Conservation (phyloP, 1,140 invertebrate genomes). For the Alviniconcha marisindica region DNA sequence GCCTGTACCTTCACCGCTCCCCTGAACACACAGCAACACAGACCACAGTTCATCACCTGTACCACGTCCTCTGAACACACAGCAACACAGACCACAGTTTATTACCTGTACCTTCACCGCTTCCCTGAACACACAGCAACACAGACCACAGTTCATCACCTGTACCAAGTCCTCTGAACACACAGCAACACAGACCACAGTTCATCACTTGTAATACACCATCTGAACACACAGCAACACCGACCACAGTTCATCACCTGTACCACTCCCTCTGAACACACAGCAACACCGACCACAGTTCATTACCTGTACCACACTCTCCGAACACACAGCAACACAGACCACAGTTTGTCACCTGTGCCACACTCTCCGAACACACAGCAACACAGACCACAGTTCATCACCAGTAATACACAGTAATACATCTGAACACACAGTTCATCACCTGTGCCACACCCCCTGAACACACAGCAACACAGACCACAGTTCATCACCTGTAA, state of each 20-base stretch:
- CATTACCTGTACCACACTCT: background rate
- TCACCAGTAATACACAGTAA: background rate
- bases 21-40: background rate
- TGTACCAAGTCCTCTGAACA: background rate
- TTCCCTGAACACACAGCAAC: background rate
- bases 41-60: background rate
- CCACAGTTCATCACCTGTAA: background rate
- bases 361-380: background rate
- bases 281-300: background rate
- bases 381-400: background rate
- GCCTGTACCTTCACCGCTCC: background rate
- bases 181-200: conserved; percentile 3
- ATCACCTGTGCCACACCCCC: background rate
- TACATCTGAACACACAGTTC: background rate
- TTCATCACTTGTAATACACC: background rate
- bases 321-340: background rate
- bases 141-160: background rate
- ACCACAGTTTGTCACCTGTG: background rate
- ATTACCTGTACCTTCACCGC: background rate
- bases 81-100: background rate
- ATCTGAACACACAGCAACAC: background rate
- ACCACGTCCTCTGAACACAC: background rate
- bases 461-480: background rate
- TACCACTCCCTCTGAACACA: background rate
- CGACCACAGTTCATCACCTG: background rate